Evolutionary conservation across 2,888 invertebrate species (phyloP).

Genomic region (Steinernema hermaphroditum): DNA sequence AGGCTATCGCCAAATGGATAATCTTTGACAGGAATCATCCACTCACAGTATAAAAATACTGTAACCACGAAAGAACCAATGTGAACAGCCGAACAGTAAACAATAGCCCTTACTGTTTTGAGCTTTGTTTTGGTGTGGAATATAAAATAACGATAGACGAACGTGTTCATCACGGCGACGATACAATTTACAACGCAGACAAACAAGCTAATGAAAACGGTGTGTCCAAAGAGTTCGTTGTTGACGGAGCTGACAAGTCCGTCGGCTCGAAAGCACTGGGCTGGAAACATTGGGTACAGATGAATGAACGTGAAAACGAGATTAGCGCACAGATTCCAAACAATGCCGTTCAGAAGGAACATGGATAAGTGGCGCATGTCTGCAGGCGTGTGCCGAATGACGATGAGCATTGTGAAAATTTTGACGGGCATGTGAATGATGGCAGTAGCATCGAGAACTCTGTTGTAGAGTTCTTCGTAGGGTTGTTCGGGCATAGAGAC

Average conservation of each 20-base stretch:
- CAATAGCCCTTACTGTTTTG: not conserved
- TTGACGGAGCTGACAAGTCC: not conserved
- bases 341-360: not conserved
- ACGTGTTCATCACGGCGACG: not conserved
- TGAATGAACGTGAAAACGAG: not conserved
- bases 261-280: not conserved
- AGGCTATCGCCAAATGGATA: not conserved
- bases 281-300: not conserved
- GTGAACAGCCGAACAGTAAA: not conserved
- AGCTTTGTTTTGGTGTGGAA: not conserved
- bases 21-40: not conserved
- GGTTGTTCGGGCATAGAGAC: too few relatives aligned
- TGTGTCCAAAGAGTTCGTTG: not conserved
- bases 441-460: not conserved
- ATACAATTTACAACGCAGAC: not conserved
- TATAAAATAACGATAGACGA: not conserved
- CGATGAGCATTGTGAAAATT: not conserved
- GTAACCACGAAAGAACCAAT: not conserved
- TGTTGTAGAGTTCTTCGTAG: not conserved
- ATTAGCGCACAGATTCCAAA: not conserved
- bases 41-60: not conserved
- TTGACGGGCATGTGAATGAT: conserved; percentile 6
- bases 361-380: not conserved
- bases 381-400: not conserved
- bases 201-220: too few relatives aligned